Base-by-base conservation (phyloP, 2,888 invertebrate genomes). In the Lacanobia oleracea region DNA sequence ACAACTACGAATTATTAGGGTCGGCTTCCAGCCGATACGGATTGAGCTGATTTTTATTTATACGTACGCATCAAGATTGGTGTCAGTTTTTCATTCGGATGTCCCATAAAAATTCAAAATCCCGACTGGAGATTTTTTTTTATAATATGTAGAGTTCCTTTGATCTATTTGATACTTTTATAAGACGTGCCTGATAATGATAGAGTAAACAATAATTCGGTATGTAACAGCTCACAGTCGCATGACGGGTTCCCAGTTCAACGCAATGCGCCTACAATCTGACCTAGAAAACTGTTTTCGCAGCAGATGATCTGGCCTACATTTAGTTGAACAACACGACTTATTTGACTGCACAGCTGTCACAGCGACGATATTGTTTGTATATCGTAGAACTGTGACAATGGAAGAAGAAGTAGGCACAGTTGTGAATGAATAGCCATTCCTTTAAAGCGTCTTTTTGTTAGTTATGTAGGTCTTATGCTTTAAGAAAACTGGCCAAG, bases 251-350 rank as follows among this genome's bases (percentile, higher is more conserved):
- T 45, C 56, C 12, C n/a, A 53, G 62, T 73, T 79, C 40, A 74
- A 53, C 80, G 75, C 80, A 74, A 62, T 77, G 77, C 77, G 77
- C 45, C 67, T 78, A 72, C 23, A 50, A 18, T 40, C 72, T 77
- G 80, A 77, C 77, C 77, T 75, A 77, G 23, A 77, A 80, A 74
- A 43, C 80, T 77, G 75, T 77, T 77, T 74, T 79, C 75, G 80
- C 57, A 74, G 75, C 53, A 80, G 67, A 79, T 75, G 80, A 77
- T 80, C 62, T 80, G 77, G 33, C 77, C 80, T 80, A 80, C 67
- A 77, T 77, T 56, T 61, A 63, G 67, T 67, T 48, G 80, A 79
- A 77, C 62, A 77, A 79, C 75, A 77, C 57, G 77, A 74, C 57
- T 77, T 79, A 77, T 77, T 77, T 67, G 75, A 43, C 67, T 57